phyloP scores from a whole-genome alignment of 2,797 vertebrate genomes.

The Sebastes nivosus region DNA sequence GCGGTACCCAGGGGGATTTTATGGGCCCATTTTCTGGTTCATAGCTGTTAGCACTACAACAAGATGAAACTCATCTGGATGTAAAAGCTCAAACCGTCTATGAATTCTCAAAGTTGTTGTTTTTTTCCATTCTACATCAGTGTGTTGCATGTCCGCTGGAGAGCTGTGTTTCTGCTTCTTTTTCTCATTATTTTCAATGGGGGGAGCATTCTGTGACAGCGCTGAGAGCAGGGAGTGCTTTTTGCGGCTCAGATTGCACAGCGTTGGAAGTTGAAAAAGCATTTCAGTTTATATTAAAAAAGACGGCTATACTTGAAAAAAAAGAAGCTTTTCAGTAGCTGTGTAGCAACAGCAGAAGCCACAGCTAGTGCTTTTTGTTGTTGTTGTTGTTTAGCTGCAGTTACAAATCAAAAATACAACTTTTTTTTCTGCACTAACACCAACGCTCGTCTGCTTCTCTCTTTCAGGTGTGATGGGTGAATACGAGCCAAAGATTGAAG shows the following conservation, averaged over 20 bases:
- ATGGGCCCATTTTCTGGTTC: slow-evolving; percentile 60
- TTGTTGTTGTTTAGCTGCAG: slow-evolving; percentile 8
- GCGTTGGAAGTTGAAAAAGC: slow-evolving; percentile 37
- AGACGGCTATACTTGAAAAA: slow-evolving; percentile 12
- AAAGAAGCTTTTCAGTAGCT: slow-evolving; percentile 15
- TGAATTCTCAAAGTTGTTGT: slow-evolving; percentile 40
- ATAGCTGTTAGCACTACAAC: slow-evolving; percentile 62
- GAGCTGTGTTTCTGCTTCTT: slow-evolving; percentile 22
- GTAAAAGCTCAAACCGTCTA: slow-evolving; percentile 53
- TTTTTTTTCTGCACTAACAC: background rate
- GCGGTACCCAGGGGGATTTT: slow-evolving; percentile 55
- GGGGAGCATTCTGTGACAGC: slow-evolving; percentile 27
- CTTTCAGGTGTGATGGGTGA: slow-evolving; percentile 96
- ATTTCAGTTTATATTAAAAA: slow-evolving; percentile 16
- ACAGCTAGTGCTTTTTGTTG: background rate
- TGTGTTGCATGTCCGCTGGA: slow-evolving; percentile 36
- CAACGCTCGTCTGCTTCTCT: slow-evolving; percentile 49
- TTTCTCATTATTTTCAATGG: slow-evolving; percentile 43
- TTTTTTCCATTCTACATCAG: slow-evolving; percentile 26
- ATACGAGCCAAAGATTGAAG: slow-evolving; percentile 99
- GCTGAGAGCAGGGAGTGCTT: slow-evolving; percentile 13
- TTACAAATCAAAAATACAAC: background rate
- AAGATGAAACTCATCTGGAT: slow-evolving; percentile 66
- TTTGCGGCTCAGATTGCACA: slow-evolving; percentile 20
- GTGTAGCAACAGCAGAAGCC: slow-evolving; percentile 9